A percentile compares a stretch with the other conserved stretches of the same genome.
These are phyloP conservation scores for Chromis chromis DNA, from an alignment of 2,797 vertebrate genomes.

Conservation along the genomic window DNA sequence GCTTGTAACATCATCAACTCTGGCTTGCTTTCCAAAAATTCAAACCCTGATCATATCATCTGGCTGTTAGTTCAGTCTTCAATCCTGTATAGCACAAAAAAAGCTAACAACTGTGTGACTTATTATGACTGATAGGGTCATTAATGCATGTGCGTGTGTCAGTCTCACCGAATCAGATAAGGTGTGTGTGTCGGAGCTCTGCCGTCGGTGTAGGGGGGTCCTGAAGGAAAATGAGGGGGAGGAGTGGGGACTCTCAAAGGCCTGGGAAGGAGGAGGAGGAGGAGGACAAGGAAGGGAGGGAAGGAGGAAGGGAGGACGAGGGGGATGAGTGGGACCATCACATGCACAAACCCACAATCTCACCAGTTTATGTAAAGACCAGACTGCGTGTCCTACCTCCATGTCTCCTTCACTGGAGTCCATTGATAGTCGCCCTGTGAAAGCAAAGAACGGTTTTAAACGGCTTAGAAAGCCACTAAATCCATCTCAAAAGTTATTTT, in stretches of 20 bases:
- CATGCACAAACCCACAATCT: conserved; percentile 42
- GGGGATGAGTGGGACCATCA: conserved; percentile 58
- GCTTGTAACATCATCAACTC: too few relatives aligned
- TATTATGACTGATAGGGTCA: not conserved
- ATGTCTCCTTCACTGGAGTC: conserved; percentile 89
- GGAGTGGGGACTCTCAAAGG: conserved; percentile 89
- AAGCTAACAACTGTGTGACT: not conserved
- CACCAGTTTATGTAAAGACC: not conserved
- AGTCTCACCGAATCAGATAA: conserved; percentile 85
- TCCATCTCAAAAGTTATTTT: not conserved
- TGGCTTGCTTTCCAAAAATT: not conserved
- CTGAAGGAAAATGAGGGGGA: conserved; percentile 87
- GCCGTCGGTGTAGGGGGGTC: conserved; percentile 81
- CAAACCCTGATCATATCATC: not conserved
- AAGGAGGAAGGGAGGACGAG: conserved; percentile 19
- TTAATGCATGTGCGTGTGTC: conserved; percentile 31
- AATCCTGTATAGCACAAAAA: too few relatives aligned
- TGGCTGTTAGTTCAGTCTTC: not conserved
- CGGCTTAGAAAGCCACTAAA: not conserved
- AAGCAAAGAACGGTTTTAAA: conserved; percentile 22
- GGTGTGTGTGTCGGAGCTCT: conserved; percentile 81
- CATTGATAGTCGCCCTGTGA: conserved; percentile 86
- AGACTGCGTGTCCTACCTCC: conserved; percentile 76
- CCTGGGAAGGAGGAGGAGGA: conserved; percentile 78
- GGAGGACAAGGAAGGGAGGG: conserved; percentile 64